A percentile compares a stretch with the other conserved stretches of the same genome.
Conservation (phyloP, 1,140 invertebrate species). For the Anadara kagoshimensis region DNA sequence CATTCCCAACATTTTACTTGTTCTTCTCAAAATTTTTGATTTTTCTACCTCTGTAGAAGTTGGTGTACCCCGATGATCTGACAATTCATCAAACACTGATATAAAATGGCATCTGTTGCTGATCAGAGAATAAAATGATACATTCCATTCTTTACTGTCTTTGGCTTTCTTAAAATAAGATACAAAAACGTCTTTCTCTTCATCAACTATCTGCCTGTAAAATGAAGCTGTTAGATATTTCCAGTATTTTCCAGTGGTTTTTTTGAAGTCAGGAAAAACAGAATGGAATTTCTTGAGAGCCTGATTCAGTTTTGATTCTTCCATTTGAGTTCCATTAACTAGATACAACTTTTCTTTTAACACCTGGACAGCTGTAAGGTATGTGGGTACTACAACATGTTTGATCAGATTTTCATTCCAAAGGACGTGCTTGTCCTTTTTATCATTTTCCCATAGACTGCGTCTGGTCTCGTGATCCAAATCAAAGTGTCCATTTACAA, state of each 20-base stretch:
- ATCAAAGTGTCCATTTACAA: conserved; percentile 71
- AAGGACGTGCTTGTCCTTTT: conserved; percentile 27
- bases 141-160: background rate
- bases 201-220: conserved; percentile 10
- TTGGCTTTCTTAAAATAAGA: background rate
- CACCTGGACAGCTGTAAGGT: conserved; percentile 40
- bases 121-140: background rate
- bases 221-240: conserved; percentile 10
- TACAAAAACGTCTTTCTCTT: conserved; percentile 2
- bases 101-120: background rate
- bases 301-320: background rate
- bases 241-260: conserved; percentile 23
- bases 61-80: background rate
- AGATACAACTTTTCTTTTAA: conserved; percentile 15
- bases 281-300: conserved; percentile 20
- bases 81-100: conserved; percentile 17
- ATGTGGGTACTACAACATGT: conserved; percentile 53
- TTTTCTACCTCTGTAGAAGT: background rate
- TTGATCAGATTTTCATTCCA: conserved; percentile 59
- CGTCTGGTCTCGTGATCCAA: conserved; percentile 64
- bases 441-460: conserved; percentile 53
- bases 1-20: conserved; percentile 25
- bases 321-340: background rate
- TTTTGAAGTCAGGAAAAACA: conserved; percentile 32
- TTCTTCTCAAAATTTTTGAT: background rate